phyloP scores from a whole-genome alignment of 2,113 vertebrate genomes.

The Nycticryphes semicollaris region DNA sequence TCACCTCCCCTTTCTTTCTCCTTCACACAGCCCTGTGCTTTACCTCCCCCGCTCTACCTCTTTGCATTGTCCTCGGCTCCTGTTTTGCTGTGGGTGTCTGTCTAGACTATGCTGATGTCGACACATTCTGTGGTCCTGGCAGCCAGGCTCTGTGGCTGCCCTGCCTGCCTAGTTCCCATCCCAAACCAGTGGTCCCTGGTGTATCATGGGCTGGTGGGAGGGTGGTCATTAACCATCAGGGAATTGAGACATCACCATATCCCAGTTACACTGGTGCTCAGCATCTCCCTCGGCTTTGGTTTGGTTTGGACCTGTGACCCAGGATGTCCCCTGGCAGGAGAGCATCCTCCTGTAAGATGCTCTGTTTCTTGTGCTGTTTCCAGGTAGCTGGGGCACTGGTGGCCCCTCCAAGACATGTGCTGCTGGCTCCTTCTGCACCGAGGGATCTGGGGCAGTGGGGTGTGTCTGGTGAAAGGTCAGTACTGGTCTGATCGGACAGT shows the following conservation, averaged over 20 bases:
- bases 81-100: neutral
- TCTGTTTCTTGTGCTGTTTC: neutral
- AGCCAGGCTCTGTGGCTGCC: neutral
- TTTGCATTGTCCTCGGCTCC: neutral
- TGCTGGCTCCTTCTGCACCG: neutral
- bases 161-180: neutral
- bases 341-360: neutral
- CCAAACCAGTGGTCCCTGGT: fast-evolving
- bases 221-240: fast-evolving
- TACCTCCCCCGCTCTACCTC: neutral
- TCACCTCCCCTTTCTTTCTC: neutral
- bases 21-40: neutral
- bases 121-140: neutral
- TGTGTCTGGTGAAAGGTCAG: neutral
- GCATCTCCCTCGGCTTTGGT: neutral
- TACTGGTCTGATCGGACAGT: neutral
- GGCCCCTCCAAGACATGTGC: fast-evolving
- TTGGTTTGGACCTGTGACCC: neutral
- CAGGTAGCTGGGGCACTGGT: fast-evolving
- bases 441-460: neutral
- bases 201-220: fast-evolving
- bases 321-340: too few relatives aligned
- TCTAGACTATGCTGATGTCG: neutral
- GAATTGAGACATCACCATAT: neutral
- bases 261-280: neutral